Conservation (phyloP, 2,797 vertebrate genomes). For the Pterois miles region DNA sequence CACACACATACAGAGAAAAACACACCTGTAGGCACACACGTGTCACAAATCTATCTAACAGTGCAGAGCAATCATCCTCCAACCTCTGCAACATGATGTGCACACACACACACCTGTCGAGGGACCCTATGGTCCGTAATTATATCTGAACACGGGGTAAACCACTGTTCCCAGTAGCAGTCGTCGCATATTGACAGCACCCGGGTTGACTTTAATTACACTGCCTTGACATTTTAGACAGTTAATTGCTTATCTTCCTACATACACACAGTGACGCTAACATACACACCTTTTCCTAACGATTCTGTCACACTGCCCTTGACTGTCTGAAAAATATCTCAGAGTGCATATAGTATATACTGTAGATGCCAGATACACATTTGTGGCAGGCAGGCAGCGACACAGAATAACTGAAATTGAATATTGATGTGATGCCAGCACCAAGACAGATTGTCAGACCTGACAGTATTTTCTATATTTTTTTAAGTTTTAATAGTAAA, state of each 20-base stretch:
- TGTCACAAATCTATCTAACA: constrained; percentile 31
- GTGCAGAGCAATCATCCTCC: constrained; percentile 37
- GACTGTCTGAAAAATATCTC: constrained; percentile 53
- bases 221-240: constrained; percentile 62
- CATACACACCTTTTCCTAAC: constrained; percentile 29
- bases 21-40: constrained; percentile 21
- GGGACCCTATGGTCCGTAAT: constrained; percentile 61
- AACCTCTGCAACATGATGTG: constrained; percentile 23
- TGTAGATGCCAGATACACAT: constrained; percentile 36
- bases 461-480: constrained; percentile 18
- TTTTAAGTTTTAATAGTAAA: constrained; percentile 9
- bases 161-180: constrained; percentile 56
- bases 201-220: constrained; percentile 72
- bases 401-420: constrained; percentile 45
- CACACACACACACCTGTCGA: constrained; percentile 34
- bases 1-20: not conserved
- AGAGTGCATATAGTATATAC: constrained; percentile 19
- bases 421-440: constrained; percentile 57
- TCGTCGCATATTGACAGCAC: constrained; percentile 68
- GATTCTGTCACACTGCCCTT: constrained; percentile 58
- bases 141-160: constrained; percentile 49
- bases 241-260: constrained; percentile 47
- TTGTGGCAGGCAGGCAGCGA: constrained; percentile 38
- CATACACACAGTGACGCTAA: constrained; percentile 27
- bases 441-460: constrained; percentile 19